These are phyloP conservation scores for Liparis tanakae DNA, from an alignment of 2,797 vertebrate species.

Conservation along the genomic window DNA sequence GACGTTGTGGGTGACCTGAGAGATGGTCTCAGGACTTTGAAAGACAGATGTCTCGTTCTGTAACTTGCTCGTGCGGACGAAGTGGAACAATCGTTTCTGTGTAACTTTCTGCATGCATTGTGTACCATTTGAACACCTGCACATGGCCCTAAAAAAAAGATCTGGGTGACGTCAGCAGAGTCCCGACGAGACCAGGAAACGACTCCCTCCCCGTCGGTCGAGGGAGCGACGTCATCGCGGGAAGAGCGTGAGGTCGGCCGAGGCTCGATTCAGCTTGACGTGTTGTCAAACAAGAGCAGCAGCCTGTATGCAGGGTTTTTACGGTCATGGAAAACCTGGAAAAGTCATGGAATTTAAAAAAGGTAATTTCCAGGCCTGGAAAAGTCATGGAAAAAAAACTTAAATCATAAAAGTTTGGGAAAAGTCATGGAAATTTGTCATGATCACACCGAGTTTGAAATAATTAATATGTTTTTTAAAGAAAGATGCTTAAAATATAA, in stretches of 20 bases:
- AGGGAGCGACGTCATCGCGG: slow-evolving; percentile 78
- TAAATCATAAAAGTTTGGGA: too few relatives aligned
- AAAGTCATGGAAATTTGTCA: too few relatives aligned
- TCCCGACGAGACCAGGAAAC: slow-evolving; percentile 62
- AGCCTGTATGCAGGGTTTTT: too few relatives aligned
- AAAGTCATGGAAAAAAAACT: too few relatives aligned
- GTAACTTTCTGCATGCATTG: slow-evolving; percentile 41
- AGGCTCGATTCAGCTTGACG: slow-evolving; percentile 64
- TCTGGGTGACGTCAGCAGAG: slow-evolving; percentile 61
- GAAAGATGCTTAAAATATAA: too few relatives aligned
- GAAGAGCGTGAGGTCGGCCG: slow-evolving; percentile 60
- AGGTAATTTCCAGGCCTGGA: too few relatives aligned
- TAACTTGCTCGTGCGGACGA: slow-evolving; percentile 3
- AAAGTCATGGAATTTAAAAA: too few relatives aligned
- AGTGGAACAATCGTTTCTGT: slow-evolving; percentile 8
- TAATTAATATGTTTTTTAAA: too few relatives aligned
- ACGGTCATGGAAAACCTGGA: too few relatives aligned
- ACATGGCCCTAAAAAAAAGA: slow-evolving; percentile 43
- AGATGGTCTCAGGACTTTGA: slow-evolving; percentile 26
- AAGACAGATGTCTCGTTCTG: slow-evolving; percentile 13
- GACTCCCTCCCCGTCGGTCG: slow-evolving; percentile 50
- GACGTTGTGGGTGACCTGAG: slow-evolving; percentile 30
- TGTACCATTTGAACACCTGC: slow-evolving; percentile 50
- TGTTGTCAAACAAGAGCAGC: slow-evolving; percentile 49
- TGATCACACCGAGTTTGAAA: too few relatives aligned